A percentile compares a stretch with the other conserved stretches of the same genome.
These are phyloP conservation scores for Drosophila micromelanica DNA, from an alignment of 1,140 invertebrate species.

Conservation along the genomic window DNA sequence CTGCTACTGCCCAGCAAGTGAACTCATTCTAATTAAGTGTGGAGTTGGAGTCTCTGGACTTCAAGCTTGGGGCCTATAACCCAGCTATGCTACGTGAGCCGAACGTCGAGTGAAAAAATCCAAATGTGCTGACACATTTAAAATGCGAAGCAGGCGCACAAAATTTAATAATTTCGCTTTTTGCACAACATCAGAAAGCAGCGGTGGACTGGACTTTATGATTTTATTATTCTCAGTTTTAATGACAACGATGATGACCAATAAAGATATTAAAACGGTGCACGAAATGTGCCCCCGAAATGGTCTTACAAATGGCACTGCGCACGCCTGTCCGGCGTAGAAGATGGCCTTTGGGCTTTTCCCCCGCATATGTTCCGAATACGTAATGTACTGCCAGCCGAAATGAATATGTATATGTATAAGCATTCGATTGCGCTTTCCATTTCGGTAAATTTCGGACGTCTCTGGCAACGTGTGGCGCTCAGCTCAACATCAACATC, in stretches of 20 bases:
- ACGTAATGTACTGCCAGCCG: slow-evolving; percentile 35
- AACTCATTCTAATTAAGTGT: slow-evolving; percentile 81
- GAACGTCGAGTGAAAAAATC: slow-evolving; percentile 36
- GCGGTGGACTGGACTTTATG: slow-evolving; percentile 55
- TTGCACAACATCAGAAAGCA: slow-evolving; percentile 65
- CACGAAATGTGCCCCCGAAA: slow-evolving; percentile 80
- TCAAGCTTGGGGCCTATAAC: slow-evolving; percentile 16
- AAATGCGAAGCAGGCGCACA: slow-evolving; percentile 74
- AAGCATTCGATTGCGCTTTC: slow-evolving; percentile 43
- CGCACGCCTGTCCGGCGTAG: slow-evolving; percentile 17
- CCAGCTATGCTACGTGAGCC: slow-evolving; percentile 57
- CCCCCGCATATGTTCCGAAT: slow-evolving; percentile 66
- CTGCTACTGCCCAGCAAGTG: slow-evolving; percentile 49
- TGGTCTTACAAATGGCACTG: slow-evolving; percentile 73
- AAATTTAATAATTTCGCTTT: slow-evolving; percentile 83
- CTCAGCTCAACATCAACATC: slow-evolving; percentile 33
- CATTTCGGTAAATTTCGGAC: slow-evolving; percentile 40
- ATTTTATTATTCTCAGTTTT: slow-evolving; percentile 82
- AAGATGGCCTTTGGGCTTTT: slow-evolving; percentile 51
- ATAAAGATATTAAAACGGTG: slow-evolving; percentile 83
- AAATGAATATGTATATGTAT: slow-evolving; percentile 72
- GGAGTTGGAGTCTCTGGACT: slow-evolving; percentile 8
- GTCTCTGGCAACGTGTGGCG: slow-evolving; percentile 61
- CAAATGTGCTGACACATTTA: slow-evolving; percentile 62
- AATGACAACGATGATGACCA: slow-evolving; percentile 81